Percentiles rank a stretch among this genome's conserved stretches.
Conservation (phyloP, 2,888 invertebrate genomes). For the Allacma fusca region DNA sequence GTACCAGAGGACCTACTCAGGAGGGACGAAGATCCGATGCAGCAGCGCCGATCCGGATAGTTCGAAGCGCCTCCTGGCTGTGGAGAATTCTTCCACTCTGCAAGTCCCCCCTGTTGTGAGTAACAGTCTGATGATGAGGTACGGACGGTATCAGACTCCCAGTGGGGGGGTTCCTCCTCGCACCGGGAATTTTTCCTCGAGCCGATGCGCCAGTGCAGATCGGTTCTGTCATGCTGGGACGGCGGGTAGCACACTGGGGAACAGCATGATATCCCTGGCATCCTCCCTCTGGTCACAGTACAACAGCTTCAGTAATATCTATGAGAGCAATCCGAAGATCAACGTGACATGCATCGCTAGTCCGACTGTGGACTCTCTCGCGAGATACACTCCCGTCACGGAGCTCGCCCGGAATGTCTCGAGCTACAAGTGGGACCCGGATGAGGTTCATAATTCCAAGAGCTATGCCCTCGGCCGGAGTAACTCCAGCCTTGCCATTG, state of each 20-base stretch:
- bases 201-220: slow-evolving; percentile 56
- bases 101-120: slow-evolving; percentile 7
- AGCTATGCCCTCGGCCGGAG: slow-evolving; percentile 19
- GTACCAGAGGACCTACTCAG: slow-evolving; percentile 45
- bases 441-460: slow-evolving; percentile 9
- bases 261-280: slow-evolving; percentile 20
- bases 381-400: slow-evolving; percentile 52
- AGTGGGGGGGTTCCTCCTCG: background rate
- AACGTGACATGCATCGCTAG: slow-evolving; percentile 18
- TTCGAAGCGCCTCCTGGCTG: slow-evolving; percentile 19
- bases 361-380: background rate
- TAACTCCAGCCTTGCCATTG: slow-evolving; percentile 25
- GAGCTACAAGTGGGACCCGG: slow-evolving; percentile 56
- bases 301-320: slow-evolving; percentile 20
- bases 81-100: background rate
- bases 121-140: slow-evolving; percentile 26
- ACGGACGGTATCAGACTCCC: background rate
- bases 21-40: slow-evolving; percentile 53
- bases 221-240: slow-evolving; percentile 32
- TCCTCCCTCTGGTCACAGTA: slow-evolving; percentile 28
- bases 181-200: background rate
- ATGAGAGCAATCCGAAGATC: slow-evolving; percentile 27
- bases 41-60: slow-evolving; percentile 59
- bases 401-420: slow-evolving; percentile 60
- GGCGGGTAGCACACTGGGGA: background rate